Evolutionary conservation across 1,140 invertebrate genomes (phyloP), one percentile per base, ranked within the genome.

Genomic region (Drosophila ficusphila): DNA sequence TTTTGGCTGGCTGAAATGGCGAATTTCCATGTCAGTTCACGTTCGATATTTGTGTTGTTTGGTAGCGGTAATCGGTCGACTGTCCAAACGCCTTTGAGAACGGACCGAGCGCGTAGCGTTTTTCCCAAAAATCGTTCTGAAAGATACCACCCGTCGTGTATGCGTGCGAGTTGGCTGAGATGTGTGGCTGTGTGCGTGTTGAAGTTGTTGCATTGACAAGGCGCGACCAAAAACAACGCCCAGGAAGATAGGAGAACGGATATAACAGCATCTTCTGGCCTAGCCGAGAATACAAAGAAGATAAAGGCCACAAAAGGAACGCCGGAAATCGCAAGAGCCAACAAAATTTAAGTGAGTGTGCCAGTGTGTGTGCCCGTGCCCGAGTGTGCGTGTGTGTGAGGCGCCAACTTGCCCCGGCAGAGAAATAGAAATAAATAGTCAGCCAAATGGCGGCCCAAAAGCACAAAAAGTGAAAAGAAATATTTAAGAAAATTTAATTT

Each of bases 11-110:
- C 48, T 51, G 68, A 69, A 68, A 42, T 69, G 36, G 76, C 76
- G 53, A 64, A 61, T 77, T 77, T 76, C 67, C 67, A 62, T 69
- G 73, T 89, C 85, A 89, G 85, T 89, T 89, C 79, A 89, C 79
- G 85, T 89, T 85, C 85, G 85, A 89, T 89, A 89, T 89, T 89
- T 89, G 85, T 89, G 85, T 85, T 89, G 85, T 85, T 77, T 89
- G 85, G 85, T 89, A 72, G 69, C 73, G 76, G 62, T 47, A 60
- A 79, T 69, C 85, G 79, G 79, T 64, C 79, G 57, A 54, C 69
- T 25, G 47, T 74, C 42, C 47, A 46, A 23, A 71, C 38, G 60
- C 57, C 11, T 46, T 27, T 1, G 8, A 25, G 16, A 46, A 46
- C 49, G 65, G 75, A 58, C 42, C 60, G 44, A 85, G 16, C 62